These are phyloP conservation scores for Spilosoma lubricipeda DNA, from an alignment of 2,888 invertebrate species.

Conservation along the genomic window DNA sequence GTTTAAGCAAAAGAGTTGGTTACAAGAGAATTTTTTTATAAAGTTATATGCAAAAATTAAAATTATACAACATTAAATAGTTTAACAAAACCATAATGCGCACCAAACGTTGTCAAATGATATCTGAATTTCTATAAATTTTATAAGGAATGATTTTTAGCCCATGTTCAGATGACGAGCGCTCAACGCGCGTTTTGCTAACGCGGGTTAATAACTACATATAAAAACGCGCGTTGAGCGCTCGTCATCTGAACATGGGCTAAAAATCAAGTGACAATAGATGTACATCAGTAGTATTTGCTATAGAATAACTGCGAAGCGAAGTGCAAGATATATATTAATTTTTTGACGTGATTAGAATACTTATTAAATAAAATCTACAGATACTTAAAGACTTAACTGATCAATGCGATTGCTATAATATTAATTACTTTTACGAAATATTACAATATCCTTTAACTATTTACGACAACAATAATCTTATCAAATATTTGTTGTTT, in stretches of 20 bases:
- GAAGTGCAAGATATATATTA: not conserved
- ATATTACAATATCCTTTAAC: not conserved
- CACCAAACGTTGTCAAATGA: not conserved
- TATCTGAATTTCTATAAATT: not conserved
- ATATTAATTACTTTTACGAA: not conserved
- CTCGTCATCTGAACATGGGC: no score
- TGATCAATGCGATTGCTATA: not conserved
- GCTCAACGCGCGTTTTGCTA: no score
- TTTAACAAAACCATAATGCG: not conserved
- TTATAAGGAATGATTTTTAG: no score
- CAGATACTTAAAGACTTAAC: not conserved
- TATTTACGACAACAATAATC: not conserved
- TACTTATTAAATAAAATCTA: not conserved
- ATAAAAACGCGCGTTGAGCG: no score
- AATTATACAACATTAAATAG: no score
- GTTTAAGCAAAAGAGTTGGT: no score
- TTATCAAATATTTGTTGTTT: conserved; percentile 1
- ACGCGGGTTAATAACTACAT: no score
- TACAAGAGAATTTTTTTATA: no score
- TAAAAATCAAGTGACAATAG: not conserved
- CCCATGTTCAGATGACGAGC: no score
- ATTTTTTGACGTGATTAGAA: not conserved
- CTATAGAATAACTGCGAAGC: no score
- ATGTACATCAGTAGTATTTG: no score
- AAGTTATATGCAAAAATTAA: no score